Evolutionary conservation across 2,797 vertebrate genomes (phyloP), one percentile per base, ranked within the genome.

Genomic region (Chrosomus eos): DNA sequence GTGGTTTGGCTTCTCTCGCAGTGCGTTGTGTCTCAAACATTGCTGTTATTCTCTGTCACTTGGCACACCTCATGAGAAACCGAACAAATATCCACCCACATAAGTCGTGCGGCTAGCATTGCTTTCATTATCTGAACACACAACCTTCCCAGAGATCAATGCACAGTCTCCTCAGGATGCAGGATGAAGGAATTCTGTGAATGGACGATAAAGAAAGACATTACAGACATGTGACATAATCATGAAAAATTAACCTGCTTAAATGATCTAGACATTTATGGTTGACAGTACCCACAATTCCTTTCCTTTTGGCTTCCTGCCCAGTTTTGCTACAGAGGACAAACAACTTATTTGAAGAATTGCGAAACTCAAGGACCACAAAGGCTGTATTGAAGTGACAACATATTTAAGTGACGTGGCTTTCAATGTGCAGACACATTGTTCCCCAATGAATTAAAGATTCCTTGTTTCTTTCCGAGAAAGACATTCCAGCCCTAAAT

Each of bases 381-480:
- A 84, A 78, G 82, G 74, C 82, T 7, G 26, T 60, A 84, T 84
- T 84, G 48, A 83, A 76, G n/a, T 76, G 62, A 68, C 62, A 5
- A 48, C 68, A 84, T 55, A 36, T 84, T 70, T 33, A 77, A 67
- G 62, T 84, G 82, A 77, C 36, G 48, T 16, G 21, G 33, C 40
- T 76, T 81, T 80, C 58, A 74, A n/a, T 81, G 45, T 23, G 77
- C 80, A 78, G 79, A 84, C 82, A 80, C 51, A 81, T 76, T 88
- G 84, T 86, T 86, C 86, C 60, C 45, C 53, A 31, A 31, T 40
- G 64, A 79, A 87, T 87, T 81, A 51, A 81, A 83, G 58, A 83
- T 58, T 64, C 55, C 83, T 80, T 66, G 55, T 81, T 87, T 82
- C 64, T 80, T 26, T 36, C 66, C 62, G 33, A 68, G n/a, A 64